phyloP scores from a whole-genome alignment of 2,797 vertebrate genomes.

The Coccyzus lansbergi region DNA sequence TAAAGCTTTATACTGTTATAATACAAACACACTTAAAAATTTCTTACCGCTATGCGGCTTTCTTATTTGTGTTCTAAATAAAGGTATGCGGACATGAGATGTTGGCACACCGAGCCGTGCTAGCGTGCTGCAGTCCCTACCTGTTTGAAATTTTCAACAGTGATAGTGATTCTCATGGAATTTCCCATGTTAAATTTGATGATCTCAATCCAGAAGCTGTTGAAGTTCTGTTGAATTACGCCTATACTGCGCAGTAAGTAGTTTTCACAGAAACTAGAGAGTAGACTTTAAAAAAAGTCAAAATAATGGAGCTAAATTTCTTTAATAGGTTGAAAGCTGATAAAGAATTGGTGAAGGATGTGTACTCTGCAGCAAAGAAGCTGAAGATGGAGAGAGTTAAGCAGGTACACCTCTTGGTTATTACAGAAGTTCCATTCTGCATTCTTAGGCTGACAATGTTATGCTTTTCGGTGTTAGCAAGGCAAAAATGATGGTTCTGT shows the following conservation, averaged over 20 bases:
- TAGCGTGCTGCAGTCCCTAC: conserved; percentile 98
- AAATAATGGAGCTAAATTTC: background rate
- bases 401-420: conserved; percentile 80
- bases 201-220: conserved; percentile 96
- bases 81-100: conserved; percentile 98
- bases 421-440: background rate
- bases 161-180: conserved; percentile 90
- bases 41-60: background rate
- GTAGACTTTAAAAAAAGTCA: background rate
- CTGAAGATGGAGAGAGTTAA: conserved; percentile 98
- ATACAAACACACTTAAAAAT: background rate
- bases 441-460: background rate
- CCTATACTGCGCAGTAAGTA: conserved; percentile 98
- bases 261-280: background rate
- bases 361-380: conserved; percentile 96
- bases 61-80: conserved; percentile 13
- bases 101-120: conserved; percentile 94
- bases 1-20: background rate
- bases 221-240: conserved; percentile 96
- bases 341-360: conserved; percentile 95
- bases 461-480: background rate
- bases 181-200: conserved; percentile 96
- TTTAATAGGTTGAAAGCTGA: conserved; percentile 92
- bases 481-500: background rate
- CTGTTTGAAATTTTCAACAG: conserved; percentile 99